A percentile compares a stretch with the other conserved stretches of the same genome.
phyloP scores from a whole-genome alignment of 2,888 invertebrate genomes.

The Monopis laevigella region DNA sequence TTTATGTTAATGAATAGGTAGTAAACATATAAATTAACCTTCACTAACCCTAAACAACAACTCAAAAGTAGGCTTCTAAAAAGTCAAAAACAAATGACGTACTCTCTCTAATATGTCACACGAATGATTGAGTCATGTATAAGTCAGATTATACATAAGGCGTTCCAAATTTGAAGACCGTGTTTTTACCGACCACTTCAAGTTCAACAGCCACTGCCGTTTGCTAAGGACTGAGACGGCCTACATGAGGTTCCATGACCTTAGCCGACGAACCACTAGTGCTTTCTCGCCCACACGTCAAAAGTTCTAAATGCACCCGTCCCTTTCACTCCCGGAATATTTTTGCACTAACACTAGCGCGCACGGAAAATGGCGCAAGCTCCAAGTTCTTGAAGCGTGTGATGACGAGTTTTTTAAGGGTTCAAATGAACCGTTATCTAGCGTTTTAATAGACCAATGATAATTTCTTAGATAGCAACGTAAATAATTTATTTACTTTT shows the following conservation, averaged over 20 bases:
- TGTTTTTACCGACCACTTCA: constrained; percentile 44
- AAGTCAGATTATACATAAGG: constrained; percentile 14
- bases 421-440: constrained; percentile 22
- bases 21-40: too few species aligned
- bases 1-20: too few species aligned
- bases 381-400: constrained; percentile 36
- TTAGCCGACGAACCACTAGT: constrained; percentile 57
- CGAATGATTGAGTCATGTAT: constrained; percentile 8
- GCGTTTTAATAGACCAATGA: constrained; percentile 6
- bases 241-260: constrained; percentile 66
- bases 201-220: constrained; percentile 47
- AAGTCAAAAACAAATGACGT: constrained; percentile 5
- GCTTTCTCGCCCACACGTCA: constrained; percentile 20
- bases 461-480: too few species aligned
- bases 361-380: constrained; percentile 56
- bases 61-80: neutral
- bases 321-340: constrained; percentile 60
- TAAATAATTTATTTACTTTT: neutral
- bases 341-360: constrained; percentile 44
- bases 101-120: constrained; percentile 4
- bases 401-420: constrained; percentile 38
- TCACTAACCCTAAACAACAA: too few species aligned
- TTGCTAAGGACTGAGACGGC: constrained; percentile 57
- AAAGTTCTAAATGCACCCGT: constrained; percentile 19
- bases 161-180: constrained; percentile 51